phyloP scores from a whole-genome alignment of 2,113 vertebrate species.

The Candoia aspera region DNA sequence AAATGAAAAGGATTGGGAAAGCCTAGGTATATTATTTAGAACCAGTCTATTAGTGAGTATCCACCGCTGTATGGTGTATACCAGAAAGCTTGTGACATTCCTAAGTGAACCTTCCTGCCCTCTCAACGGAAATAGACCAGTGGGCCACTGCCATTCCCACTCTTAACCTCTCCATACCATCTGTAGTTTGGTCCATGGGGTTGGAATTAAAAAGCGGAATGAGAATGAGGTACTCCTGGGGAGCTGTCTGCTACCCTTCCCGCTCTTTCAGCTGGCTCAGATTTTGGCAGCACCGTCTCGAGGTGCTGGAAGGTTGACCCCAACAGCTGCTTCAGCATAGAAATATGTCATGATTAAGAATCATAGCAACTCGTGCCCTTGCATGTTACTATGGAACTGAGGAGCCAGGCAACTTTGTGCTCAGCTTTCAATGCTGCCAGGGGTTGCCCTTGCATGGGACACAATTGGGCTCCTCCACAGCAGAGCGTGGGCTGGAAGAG shows the following conservation, averaged over 20 bases:
- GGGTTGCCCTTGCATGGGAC: neutral
- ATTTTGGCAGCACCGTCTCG: neutral
- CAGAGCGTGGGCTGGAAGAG: fast-evolving
- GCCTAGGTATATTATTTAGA: neutral
- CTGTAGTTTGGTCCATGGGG: neutral
- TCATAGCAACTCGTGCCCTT: neutral
- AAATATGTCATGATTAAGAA: neutral
- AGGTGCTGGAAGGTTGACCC: neutral
- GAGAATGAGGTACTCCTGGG: neutral
- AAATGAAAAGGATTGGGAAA: neutral
- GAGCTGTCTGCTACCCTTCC: neutral
- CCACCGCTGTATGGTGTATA: neutral
- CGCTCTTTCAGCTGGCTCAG: neutral
- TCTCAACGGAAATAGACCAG: neutral
- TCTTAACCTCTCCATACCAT: neutral
- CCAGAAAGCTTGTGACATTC: neutral
- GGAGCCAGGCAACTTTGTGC: no score
- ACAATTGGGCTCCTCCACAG: neutral
- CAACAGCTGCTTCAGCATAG: neutral
- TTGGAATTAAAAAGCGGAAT: neutral
- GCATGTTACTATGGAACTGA: neutral
- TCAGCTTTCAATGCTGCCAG: neutral
- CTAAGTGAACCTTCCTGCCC: neutral
- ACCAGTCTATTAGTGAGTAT: neutral
- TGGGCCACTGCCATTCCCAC: neutral